phyloP scores from a whole-genome alignment of 2,113 vertebrate genomes.

The Tympanuchus pallidicinctus region DNA sequence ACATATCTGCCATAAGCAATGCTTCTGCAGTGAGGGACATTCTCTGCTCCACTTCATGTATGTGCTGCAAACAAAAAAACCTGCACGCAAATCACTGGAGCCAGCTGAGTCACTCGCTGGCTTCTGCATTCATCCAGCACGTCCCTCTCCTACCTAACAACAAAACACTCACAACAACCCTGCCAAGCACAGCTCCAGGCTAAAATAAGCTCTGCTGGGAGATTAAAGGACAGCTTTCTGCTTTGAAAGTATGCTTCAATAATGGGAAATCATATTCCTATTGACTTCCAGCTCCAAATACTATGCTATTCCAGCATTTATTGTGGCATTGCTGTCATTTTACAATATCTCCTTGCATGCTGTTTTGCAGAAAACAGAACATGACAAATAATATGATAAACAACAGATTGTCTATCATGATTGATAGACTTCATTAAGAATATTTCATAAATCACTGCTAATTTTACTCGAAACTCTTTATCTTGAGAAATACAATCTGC shows the following conservation, averaged over 20 bases:
- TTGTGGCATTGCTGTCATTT: background rate
- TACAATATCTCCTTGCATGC: background rate
- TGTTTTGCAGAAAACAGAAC: background rate
- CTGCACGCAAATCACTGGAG: background rate
- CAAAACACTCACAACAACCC: conserved; percentile 47
- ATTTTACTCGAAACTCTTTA: background rate
- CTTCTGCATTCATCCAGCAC: conserved; percentile 9
- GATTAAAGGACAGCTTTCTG: conserved; percentile 53
- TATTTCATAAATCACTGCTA: background rate
- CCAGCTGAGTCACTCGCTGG: conserved; percentile 48
- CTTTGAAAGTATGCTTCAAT: conserved; percentile 6
- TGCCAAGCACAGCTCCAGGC: conserved; percentile 35
- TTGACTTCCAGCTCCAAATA: background rate
- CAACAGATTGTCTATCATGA: background rate
- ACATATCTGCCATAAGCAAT: background rate
- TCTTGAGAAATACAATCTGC: background rate
- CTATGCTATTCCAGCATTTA: background rate
- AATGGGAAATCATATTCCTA: background rate
- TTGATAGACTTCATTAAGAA: background rate
- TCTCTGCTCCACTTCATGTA: background rate
- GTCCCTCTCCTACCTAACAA: conserved; percentile 50
- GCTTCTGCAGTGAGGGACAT: background rate
- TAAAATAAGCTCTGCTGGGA: conserved; percentile 58
- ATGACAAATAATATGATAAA: background rate
- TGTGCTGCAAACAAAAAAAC: background rate